These are phyloP conservation scores for Neofelis nebulosa DNA, from an alignment of 2,113 vertebrate species.

Conservation along the genomic window DNA sequence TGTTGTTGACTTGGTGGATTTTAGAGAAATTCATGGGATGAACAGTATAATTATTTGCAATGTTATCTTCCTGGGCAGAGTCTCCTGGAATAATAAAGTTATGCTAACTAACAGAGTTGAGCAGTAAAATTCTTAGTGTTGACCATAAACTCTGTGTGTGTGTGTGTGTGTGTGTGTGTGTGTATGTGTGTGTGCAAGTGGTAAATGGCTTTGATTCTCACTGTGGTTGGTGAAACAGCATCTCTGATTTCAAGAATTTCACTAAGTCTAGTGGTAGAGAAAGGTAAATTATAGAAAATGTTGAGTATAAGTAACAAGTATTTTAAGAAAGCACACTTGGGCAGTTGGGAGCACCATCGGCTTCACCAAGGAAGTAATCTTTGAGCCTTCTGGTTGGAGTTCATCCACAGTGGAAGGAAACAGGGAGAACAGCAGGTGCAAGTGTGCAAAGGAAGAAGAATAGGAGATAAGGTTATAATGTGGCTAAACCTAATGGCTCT, in stretches of 20 bases:
- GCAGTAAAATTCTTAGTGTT: background rate
- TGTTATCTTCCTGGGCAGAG: background rate
- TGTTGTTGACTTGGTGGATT: background rate
- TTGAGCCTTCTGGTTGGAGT: background rate
- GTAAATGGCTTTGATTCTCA: background rate
- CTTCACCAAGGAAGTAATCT: background rate
- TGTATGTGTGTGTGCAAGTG: background rate
- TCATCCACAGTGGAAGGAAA: background rate
- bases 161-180: background rate
- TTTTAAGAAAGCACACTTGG: background rate
- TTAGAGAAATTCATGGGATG: background rate
- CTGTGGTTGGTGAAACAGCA: background rate
- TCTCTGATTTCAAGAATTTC: conserved; percentile 19
- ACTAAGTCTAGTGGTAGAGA: background rate
- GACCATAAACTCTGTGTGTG: background rate
- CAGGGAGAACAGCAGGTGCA: background rate
- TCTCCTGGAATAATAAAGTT: background rate
- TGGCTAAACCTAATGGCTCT: background rate
- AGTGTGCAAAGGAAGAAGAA: background rate
- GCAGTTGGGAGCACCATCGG: background rate
- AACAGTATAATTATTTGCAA: background rate
- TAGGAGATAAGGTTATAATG: background rate
- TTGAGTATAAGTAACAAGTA: background rate
- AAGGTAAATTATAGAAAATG: background rate
- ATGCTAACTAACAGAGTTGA: background rate